A percentile compares a stretch with the other conserved stretches of the same genome.
phyloP scores from a whole-genome alignment of 2,113 vertebrate genomes.

The Procapra przewalskii region DNA sequence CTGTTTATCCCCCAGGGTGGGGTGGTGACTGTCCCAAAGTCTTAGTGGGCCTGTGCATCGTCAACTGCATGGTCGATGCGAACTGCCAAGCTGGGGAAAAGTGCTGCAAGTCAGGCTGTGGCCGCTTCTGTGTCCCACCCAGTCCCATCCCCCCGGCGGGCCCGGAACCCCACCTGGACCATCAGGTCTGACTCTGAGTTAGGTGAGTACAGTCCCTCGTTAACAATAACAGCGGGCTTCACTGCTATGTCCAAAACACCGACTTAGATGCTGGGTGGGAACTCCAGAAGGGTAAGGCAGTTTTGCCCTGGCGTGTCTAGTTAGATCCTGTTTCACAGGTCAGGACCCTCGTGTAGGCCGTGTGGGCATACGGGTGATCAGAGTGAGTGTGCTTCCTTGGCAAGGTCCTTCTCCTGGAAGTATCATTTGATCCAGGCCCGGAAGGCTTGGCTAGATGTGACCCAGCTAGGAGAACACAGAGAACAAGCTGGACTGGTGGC shows the following conservation, averaged over 20 bases:
- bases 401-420: not conserved
- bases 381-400: not conserved
- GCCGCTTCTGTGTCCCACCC: constrained; percentile 28
- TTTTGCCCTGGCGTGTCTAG: not conserved
- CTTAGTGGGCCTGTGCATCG: constrained; percentile 50
- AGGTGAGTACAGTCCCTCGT: not conserved
- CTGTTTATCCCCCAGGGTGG: not conserved
- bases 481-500: not conserved
- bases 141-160: rapidly evolving
- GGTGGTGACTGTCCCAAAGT: constrained; percentile 1
- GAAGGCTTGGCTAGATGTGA: not conserved
- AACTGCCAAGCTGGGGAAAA: constrained; percentile 29
- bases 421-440: not conserved
- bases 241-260: not conserved
- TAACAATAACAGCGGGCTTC: not conserved
- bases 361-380: not conserved
- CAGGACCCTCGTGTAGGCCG: not conserved
- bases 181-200: not conserved
- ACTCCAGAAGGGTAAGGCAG: not conserved
- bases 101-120: constrained; percentile 69
- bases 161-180: not conserved
- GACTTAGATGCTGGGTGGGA: not conserved
- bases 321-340: not conserved
- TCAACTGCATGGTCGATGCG: constrained; percentile 11
- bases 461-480: not conserved